phyloP scores from a whole-genome alignment of 2,113 vertebrate genomes.

The Cephalopterus ornatus region DNA sequence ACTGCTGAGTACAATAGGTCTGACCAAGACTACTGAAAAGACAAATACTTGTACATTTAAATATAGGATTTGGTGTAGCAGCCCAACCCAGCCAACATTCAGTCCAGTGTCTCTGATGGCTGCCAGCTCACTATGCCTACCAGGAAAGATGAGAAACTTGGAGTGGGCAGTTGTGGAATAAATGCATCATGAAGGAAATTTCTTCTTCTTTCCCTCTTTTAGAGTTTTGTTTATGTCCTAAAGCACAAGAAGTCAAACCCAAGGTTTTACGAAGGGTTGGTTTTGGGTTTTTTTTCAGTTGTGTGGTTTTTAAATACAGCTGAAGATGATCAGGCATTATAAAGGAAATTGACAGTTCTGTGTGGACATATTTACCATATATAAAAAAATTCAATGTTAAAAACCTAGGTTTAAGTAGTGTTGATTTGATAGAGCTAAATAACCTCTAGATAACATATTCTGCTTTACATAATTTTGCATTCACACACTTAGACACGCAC shows the following conservation, averaged over 20 bases:
- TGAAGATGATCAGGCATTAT: not conserved
- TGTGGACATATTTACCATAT: not conserved
- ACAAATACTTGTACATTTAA: not conserved
- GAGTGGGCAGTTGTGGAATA: not conserved
- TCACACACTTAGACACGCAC: not conserved
- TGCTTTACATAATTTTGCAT: not conserved
- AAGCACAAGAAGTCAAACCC: not conserved
- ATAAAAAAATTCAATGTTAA: not conserved
- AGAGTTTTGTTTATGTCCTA: not conserved
- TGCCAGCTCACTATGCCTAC: not conserved
- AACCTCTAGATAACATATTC: not conserved
- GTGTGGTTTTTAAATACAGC: not conserved
- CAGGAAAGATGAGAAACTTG: not conserved
- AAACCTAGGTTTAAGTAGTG: not conserved
- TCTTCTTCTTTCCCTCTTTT: not conserved
- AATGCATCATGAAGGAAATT: not conserved
- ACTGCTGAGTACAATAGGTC: not conserved
- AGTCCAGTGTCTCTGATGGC: not conserved
- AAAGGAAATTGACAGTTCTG: not conserved
- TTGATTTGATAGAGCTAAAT: not conserved
- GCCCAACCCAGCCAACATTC: not conserved
- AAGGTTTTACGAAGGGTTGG: not conserved
- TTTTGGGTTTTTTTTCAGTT: not conserved
- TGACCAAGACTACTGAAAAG: not conserved
- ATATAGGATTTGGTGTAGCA: not conserved